Evolutionary conservation across 1,140 invertebrate genomes (phyloP).

Genomic region (Theocolax elegans): DNA sequence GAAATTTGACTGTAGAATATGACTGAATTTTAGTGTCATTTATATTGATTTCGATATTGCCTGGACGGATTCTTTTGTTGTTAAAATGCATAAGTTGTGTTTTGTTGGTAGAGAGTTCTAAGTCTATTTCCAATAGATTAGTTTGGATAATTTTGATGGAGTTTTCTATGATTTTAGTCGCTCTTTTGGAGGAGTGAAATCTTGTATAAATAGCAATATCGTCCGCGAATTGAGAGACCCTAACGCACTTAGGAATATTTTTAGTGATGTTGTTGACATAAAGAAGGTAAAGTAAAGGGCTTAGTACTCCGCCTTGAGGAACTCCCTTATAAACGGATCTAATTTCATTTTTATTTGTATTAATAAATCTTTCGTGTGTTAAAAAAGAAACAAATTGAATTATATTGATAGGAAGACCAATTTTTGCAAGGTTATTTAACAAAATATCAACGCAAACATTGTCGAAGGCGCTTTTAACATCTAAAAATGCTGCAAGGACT

Average conservation of each 20-base stretch:
- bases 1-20: too few species aligned
- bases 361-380: not conserved
- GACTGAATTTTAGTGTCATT: too few species aligned
- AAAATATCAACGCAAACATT: too few species aligned
- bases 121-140: not conserved
- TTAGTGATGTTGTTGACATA: not conserved
- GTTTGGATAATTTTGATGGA: not conserved
- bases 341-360: not conserved
- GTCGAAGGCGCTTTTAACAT: too few species aligned
- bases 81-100: not conserved
- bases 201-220: not conserved
- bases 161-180: not conserved
- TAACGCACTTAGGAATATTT: not conserved
- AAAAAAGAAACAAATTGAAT: too few species aligned
- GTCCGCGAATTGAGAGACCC: not conserved
- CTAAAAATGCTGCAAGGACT: too few species aligned
- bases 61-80: not conserved
- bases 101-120: not conserved
- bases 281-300: conserved; percentile 1
- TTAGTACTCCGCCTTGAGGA: conserved; percentile 6
- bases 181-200: not conserved
- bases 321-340: not conserved
- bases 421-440: too few species aligned
- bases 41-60: too few species aligned
- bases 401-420: too few species aligned